A percentile compares a stretch with the other conserved stretches of the same genome.
Evolutionary conservation across 1,140 invertebrate species (phyloP).

Genomic region (Trissolcus basalis): DNA sequence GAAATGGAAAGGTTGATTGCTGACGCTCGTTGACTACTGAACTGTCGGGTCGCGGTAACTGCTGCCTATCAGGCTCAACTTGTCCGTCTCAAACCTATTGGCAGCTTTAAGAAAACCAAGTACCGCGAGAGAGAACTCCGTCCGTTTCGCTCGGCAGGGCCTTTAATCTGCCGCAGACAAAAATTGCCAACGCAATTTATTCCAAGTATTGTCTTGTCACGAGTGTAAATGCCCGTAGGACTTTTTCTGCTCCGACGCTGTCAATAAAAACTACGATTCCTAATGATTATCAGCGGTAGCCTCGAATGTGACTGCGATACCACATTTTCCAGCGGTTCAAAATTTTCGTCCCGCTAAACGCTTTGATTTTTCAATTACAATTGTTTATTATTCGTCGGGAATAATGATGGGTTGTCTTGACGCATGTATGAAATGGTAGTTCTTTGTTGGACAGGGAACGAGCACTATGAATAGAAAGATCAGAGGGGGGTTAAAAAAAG

Average conservation of each 20-base stretch:
- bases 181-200: conserved; percentile 31
- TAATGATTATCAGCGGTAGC: neutral
- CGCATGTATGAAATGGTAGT: too few relatives aligned
- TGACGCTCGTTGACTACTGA: conserved; percentile 18
- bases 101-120: conserved; percentile 42
- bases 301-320: too few relatives aligned
- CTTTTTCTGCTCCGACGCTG: conserved; percentile 4
- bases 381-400: too few relatives aligned
- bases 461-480: conserved; percentile 1
- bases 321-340: too few relatives aligned
- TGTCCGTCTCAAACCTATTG: conserved; percentile 46
- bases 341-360: too few relatives aligned
- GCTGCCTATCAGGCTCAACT: conserved; percentile 35
- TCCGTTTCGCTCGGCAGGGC: conserved; percentile 6
- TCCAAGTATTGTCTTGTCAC: conserved; percentile 40
- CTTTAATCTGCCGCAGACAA: conserved; percentile 44
- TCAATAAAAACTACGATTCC: conserved; percentile 5
- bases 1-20: conserved; percentile 63
- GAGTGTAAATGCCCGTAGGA: conserved; percentile 7
- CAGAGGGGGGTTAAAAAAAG: conserved; percentile 3
- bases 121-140: conserved; percentile 3
- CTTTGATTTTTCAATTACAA: too few relatives aligned
- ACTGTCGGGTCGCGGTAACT: conserved; percentile 8
- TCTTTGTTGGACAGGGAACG: neutral
- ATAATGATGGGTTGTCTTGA: too few relatives aligned